Conservation (phyloP, 2,113 vertebrate species). For the Callospermophilus lateralis region DNA sequence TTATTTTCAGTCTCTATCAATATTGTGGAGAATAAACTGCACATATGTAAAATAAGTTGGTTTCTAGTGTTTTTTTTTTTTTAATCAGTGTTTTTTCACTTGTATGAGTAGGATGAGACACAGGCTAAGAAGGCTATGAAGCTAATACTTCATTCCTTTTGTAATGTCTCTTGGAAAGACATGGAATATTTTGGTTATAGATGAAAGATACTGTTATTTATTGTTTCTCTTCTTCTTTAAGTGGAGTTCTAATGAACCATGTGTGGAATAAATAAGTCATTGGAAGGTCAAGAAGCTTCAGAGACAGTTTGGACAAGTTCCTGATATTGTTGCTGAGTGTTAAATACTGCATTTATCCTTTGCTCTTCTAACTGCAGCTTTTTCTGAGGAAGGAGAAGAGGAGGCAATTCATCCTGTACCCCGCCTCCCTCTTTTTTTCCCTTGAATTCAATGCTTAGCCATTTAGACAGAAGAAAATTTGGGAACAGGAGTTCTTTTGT, state of each 20-base stretch:
- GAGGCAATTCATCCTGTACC: not conserved
- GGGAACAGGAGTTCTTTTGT: conserved; percentile 53
- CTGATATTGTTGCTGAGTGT: not conserved
- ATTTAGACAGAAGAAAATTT: conserved; percentile 45
- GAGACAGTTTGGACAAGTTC: not conserved
- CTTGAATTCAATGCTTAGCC: not conserved
- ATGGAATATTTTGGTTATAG: not conserved
- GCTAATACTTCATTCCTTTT: not conserved
- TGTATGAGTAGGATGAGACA: not conserved
- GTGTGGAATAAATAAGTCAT: not conserved
- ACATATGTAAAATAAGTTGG: not conserved
- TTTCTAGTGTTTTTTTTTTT: not conserved
- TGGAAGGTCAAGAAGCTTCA: not conserved
- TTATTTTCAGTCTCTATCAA: not conserved
- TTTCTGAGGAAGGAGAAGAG: not conserved
- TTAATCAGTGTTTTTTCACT: not conserved
- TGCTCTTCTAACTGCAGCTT: not conserved
- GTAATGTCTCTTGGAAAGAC: not conserved
- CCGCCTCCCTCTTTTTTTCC: not conserved
- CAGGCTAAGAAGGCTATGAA: not conserved
- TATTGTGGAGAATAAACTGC: not conserved
- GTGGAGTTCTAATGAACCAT: not conserved
- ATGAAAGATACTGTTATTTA: not conserved
- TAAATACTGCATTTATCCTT: not conserved
- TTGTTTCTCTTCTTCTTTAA: not conserved